These are phyloP conservation scores for Pipistrellus nathusii DNA, from an alignment of 2,797 vertebrate genomes.

Conservation along the genomic window DNA sequence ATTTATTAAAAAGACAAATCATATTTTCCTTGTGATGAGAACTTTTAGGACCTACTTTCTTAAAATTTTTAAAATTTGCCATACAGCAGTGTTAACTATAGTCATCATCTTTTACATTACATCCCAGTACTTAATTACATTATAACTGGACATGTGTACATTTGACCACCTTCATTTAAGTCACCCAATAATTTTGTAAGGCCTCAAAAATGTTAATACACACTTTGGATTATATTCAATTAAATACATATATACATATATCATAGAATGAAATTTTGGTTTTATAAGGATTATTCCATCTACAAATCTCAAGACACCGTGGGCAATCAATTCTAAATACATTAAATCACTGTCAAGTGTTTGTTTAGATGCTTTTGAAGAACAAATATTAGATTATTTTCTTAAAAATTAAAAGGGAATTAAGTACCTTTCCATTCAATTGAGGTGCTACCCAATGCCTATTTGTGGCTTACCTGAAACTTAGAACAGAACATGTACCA, in stretches of 20 bases:
- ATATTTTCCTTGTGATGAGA: background rate
- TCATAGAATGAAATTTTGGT: background rate
- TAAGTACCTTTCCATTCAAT: background rate
- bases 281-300: background rate
- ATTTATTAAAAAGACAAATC: background rate
- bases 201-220: background rate
- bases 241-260: background rate
- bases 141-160: background rate
- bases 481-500: background rate
- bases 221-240: background rate
- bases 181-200: background rate
- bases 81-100: background rate
- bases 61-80: background rate
- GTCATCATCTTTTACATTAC: background rate
- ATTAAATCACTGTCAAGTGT: background rate
- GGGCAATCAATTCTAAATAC: constrained; percentile 8
- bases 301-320: background rate
- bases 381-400: constrained; percentile 1
- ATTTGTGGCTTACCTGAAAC: background rate
- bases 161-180: background rate
- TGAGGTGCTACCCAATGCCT: background rate
- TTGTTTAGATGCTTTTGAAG: background rate
- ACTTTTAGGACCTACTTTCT: background rate
- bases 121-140: background rate
- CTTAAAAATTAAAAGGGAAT: background rate